A percentile compares a stretch with the other conserved stretches of the same genome.
These are phyloP conservation scores for Arrhamphus sclerolepis DNA, from an alignment of 2,797 vertebrate genomes.

Conservation along the genomic window DNA sequence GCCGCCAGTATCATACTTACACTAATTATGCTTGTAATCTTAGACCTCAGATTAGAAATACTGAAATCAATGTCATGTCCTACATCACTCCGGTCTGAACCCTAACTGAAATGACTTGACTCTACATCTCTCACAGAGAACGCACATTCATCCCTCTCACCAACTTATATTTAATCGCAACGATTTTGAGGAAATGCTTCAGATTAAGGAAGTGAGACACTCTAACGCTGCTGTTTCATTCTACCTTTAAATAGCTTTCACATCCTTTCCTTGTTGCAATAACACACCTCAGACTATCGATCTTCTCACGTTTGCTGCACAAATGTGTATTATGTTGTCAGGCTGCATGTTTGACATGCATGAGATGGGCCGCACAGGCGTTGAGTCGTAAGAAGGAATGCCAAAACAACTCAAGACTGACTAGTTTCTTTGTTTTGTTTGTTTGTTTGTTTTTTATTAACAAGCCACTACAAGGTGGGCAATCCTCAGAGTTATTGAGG, in stretches of 20 bases:
- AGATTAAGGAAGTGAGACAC: conserved; percentile 20
- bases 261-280: conserved; percentile 24
- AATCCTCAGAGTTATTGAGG: conserved; percentile 22
- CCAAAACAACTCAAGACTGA: conserved; percentile 30
- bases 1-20: conserved; percentile 23
- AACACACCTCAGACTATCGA: conserved; percentile 8
- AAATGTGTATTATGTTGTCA: conserved; percentile 24
- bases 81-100: neutral
- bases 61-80: neutral
- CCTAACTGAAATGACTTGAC: too few relatives aligned
- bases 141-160: neutral
- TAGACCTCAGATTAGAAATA: neutral
- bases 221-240: conserved; percentile 2
- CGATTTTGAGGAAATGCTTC: conserved; percentile 18
- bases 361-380: conserved; percentile 11
- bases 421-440: too few relatives aligned
- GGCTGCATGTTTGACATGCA: conserved; percentile 37
- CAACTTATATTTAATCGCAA: neutral
- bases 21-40: conserved; percentile 11
- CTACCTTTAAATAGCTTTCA: conserved; percentile 33
- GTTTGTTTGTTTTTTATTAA: conserved; percentile 31
- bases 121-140: neutral
- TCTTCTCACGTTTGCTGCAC: conserved; percentile 6
- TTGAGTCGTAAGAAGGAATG: conserved; percentile 25
- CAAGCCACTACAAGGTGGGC: conserved; percentile 21